Conservation (phyloP, 2,113 vertebrate genomes). For the Helogale parvula region DNA sequence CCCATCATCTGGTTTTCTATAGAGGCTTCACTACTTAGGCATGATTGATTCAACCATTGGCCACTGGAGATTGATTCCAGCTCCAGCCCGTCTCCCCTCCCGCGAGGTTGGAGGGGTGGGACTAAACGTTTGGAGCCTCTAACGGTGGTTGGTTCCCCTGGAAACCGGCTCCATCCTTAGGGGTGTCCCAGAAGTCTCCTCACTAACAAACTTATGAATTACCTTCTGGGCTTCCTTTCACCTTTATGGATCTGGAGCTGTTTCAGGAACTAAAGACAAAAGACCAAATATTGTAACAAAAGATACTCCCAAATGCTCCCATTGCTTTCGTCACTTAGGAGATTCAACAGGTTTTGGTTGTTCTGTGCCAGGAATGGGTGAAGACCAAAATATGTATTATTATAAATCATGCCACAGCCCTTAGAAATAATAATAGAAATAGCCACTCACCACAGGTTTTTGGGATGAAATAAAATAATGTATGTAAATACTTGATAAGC, state of each 20-base stretch:
- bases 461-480: not conserved
- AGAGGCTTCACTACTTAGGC: too few relatives aligned
- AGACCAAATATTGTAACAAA: not conserved
- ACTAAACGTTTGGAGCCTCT: not conserved
- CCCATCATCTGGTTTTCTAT: not conserved
- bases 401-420: not conserved
- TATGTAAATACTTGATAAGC: not conserved
- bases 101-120: not conserved
- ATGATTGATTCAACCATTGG: not conserved
- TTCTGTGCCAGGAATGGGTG: not conserved
- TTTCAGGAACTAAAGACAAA: not conserved
- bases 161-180: not conserved
- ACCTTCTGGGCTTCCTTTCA: not conserved
- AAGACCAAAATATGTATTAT: not conserved
- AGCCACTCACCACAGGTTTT: not conserved
- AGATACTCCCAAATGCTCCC: not conserved
- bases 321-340: not conserved
- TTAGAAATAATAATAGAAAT: not conserved
- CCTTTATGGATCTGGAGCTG: not conserved
- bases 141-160: not conserved
- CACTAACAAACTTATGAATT: not conserved
- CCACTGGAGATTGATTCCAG: not conserved
- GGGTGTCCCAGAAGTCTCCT: not conserved
- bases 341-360: not conserved
- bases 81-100: not conserved